Evolutionary conservation across 2,797 vertebrate species (phyloP), one percentile per base, ranked within the genome.

Genomic region (Smutsia temminckii): DNA sequence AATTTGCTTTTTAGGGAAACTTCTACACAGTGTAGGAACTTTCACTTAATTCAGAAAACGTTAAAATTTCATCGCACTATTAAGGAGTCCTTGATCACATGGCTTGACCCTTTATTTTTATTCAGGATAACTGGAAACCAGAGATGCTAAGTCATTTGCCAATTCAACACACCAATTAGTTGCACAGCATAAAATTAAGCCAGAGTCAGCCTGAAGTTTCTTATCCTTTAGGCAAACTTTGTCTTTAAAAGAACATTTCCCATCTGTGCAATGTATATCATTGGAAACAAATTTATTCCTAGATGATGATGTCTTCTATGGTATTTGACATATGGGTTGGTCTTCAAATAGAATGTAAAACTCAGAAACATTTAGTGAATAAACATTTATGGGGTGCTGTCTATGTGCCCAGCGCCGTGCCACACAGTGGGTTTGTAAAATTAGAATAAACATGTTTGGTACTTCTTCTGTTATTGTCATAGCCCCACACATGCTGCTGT

Each of bases 71-170:
- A 93, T 80, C 51, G 7, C 34, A 40, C 42, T 46, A 51, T 94
- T 93, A 94, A 96, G 89, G 85, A 94, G 40, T 74, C 8, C 40
- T 75, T 2, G 3, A 6, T 91, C 49, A 85, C 85, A 53, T 80
- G 42, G 16, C 12, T 53, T 95, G 85, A 95, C 71, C 91, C 80
- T 27, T 80, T 91, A 69, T 86, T 95, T 95, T 66, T 75, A 89
- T 84, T 83, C n/a, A 69, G n/a, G 68, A 5, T 68, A 88, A 85
- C 66, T 14, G 6, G 42, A 61, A 61, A 92, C 77, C 29, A 84
- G 34, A 86, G 69, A 75, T 80, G 12, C 64, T 59, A 93, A 93
- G 55, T 49, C 51, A 80, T 7, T 85, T 63, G 1, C 63, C 29
- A 79, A 61, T 80, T 93, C 32, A 72, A 71, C 34, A 90, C 8